These are phyloP conservation scores for Entelurus aequoreus DNA, from an alignment of 2,113 vertebrate species.

Conservation along the genomic window DNA sequence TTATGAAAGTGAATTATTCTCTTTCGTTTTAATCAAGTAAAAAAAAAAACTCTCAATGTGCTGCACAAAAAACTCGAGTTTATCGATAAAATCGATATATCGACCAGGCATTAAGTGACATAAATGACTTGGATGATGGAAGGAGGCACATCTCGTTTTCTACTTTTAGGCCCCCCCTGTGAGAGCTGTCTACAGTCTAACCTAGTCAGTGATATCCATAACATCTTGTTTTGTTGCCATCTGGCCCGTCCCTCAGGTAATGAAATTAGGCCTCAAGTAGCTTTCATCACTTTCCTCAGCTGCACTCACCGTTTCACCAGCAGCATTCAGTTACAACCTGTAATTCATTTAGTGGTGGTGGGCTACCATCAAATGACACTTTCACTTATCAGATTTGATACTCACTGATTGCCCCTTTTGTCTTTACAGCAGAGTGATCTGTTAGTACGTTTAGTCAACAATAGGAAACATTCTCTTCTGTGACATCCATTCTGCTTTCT, in stretches of 20 bases:
- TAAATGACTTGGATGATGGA: too few species aligned
- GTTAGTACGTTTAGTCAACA: conserved; percentile 5
- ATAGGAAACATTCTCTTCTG: neutral
- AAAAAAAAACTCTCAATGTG: too few species aligned
- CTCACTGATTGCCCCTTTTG: conserved; percentile 15
- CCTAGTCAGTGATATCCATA: conserved; percentile 51
- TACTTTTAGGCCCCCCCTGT: neutral
- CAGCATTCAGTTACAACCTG: conserved; percentile 39
- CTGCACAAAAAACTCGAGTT: too few species aligned
- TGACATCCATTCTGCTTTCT: neutral
- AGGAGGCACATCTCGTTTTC: too few species aligned
- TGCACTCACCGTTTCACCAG: conserved; percentile 32
- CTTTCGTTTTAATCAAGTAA: too few species aligned
- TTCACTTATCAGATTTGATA: conserved; percentile 28
- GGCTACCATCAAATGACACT: conserved; percentile 23
- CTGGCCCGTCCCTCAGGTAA: conserved; percentile 45
- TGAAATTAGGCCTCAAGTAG: conserved; percentile 46
- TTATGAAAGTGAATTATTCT: too few species aligned
- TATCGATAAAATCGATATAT: too few species aligned
- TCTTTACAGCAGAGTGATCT: conserved; percentile 8
- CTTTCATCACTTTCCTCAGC: conserved; percentile 44
- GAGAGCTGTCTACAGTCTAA: conserved; percentile 14
- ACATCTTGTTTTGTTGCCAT: conserved; percentile 54
- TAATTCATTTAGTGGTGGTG: conserved; percentile 46
- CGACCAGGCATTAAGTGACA: too few species aligned